phyloP scores from a whole-genome alignment of 2,797 vertebrate genomes.

The Tragelaphus oryx region DNA sequence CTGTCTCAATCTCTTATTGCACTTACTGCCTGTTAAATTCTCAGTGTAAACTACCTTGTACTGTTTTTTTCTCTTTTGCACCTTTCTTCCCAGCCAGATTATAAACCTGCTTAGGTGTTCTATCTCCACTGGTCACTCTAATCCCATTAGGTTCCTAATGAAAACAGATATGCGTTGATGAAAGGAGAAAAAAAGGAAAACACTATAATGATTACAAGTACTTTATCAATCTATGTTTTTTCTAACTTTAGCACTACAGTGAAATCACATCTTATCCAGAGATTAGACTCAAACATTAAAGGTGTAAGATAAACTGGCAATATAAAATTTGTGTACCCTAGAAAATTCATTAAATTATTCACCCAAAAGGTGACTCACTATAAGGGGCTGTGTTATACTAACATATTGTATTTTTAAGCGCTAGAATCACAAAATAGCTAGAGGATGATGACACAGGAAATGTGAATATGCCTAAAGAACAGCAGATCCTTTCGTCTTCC shows the following conservation, averaged over 20 bases:
- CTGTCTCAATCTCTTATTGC: background rate
- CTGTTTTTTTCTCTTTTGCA: background rate
- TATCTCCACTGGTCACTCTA: background rate
- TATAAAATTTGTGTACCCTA: background rate
- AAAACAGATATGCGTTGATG: background rate
- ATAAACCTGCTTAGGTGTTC: background rate
- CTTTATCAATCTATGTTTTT: background rate
- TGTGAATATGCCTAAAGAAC: background rate
- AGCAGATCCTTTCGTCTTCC: background rate
- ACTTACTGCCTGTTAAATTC: background rate
- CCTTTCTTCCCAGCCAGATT: background rate
- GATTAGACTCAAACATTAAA: background rate
- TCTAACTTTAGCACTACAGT: background rate
- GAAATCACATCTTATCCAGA: background rate
- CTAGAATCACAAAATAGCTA: background rate
- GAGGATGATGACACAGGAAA: background rate
- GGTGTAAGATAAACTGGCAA: background rate
- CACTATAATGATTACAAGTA: background rate
- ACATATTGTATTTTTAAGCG: background rate
- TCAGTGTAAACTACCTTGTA: background rate
- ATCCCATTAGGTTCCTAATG: background rate
- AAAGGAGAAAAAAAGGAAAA: slow-evolving; percentile 11
- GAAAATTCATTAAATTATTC: background rate
- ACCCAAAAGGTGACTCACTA: background rate
- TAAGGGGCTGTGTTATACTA: background rate